Percentiles rank a stretch among this genome's conserved stretches.
phyloP scores from a whole-genome alignment of 2,113 vertebrate species.

The Caranx melampygus region DNA sequence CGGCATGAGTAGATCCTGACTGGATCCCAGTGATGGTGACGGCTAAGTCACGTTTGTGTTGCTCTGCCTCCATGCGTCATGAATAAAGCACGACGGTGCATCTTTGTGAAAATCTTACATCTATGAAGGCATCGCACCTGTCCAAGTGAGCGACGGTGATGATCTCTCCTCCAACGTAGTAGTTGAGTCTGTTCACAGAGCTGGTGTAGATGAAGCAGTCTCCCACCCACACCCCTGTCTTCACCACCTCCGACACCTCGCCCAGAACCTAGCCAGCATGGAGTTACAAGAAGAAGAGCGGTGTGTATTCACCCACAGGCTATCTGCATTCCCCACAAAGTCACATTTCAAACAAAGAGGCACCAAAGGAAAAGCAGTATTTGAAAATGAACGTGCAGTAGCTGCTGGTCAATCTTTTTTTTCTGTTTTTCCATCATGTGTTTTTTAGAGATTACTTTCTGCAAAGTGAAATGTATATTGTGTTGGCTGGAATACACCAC shows the following conservation, averaged over 20 bases:
- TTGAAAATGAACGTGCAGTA: not conserved
- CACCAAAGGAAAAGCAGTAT: not conserved
- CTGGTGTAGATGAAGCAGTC: slow-evolving; percentile 98
- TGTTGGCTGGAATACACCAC: not conserved
- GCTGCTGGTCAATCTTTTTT: not conserved
- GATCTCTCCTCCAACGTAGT: slow-evolving; percentile 96
- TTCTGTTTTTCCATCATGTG: too few species aligned
- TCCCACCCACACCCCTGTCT: slow-evolving; percentile 94
- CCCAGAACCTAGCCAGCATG: slow-evolving; percentile 87
- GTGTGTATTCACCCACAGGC: not conserved
- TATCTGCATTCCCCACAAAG: too few species aligned
- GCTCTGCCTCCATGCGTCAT: not conserved
- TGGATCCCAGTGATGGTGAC: not conserved
- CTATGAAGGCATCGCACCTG: slow-evolving; percentile 79
- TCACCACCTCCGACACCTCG: slow-evolving; percentile 94
- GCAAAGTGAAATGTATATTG: not conserved
- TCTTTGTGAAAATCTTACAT: not conserved
- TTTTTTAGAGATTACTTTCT: not conserved
- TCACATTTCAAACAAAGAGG: too few species aligned
- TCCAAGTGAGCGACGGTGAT: slow-evolving; percentile 96
- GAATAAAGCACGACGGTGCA: not conserved
- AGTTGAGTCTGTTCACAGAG: slow-evolving; percentile 96
- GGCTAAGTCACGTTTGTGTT: not conserved
- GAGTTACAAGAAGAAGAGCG: not conserved
- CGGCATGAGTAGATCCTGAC: not conserved